phyloP scores from a whole-genome alignment of 2,888 invertebrate genomes.

The Tipula lateralis region DNA sequence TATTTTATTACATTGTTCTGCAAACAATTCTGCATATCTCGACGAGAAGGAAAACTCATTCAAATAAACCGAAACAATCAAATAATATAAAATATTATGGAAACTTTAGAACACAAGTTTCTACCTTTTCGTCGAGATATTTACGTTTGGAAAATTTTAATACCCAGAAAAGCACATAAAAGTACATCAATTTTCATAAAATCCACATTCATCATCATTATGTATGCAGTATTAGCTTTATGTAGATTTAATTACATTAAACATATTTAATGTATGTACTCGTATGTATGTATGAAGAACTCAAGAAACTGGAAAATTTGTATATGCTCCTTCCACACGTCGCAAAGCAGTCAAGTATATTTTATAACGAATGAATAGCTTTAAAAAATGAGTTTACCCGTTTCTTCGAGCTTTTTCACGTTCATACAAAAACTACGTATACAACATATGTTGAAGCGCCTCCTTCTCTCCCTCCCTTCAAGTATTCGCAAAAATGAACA shows the following conservation, averaged over 20 bases:
- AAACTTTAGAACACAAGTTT: neutral
- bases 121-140: neutral
- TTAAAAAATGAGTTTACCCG: too few relatives aligned
- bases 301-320: neutral
- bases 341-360: neutral
- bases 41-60: neutral
- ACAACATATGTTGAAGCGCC: too few relatives aligned
- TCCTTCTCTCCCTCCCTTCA: too few relatives aligned
- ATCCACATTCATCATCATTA: slow-evolving; percentile 6
- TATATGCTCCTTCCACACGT: neutral
- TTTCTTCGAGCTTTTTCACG: too few relatives aligned
- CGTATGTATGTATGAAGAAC: neutral
- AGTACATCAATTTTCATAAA: neutral
- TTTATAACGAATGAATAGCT: neutral
- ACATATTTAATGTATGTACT: neutral
- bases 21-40: neutral
- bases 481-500: too few relatives aligned
- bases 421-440: too few relatives aligned
- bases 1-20: neutral
- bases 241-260: slow-evolving; percentile 11
- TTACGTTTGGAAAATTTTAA: neutral
- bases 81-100: neutral
- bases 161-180: neutral
- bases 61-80: neutral
- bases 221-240: neutral